Evolutionary conservation across 2,113 vertebrate species (phyloP), one percentile per base, ranked within the genome.

Genomic region (Panthera uncia): DNA sequence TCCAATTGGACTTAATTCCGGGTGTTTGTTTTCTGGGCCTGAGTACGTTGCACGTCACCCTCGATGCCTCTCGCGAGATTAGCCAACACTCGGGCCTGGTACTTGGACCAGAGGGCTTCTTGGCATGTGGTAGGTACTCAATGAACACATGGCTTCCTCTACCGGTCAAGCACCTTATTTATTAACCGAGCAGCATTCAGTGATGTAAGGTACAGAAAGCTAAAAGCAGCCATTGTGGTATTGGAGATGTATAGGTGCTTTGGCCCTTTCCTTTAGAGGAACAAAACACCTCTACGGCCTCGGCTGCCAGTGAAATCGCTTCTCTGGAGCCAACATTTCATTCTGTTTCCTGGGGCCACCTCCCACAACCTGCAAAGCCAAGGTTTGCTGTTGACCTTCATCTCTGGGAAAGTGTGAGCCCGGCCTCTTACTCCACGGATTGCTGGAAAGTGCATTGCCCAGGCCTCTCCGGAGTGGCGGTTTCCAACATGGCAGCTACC

Each of bases 391-490:
- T 10, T 0, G 68, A 25, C 52, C 7, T 86, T n/a, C 10, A 3
- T 4, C 33, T 41, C 63, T 57, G n/a, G 38, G 48, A 27, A 76
- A 31, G 14, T 1, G 1, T 0, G 4, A 79, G 68, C 4, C 50
- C 16, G 7, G 11, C 4, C 1, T 29, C 73, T 15, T 0, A 5
- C 18, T n/a, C 38, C n/a, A 10, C 0, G 5, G 48, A 10, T 29
- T 0, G 23, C 27, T 16, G 31, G 65, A 27, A 31, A 9, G 33
- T 2, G 38, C 19, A 2, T 7, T 14, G n/a, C 29, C 23, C 16
- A 36, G 19, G 45, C 55, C 61, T 85, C 66, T 38, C 61, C 6
- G 63, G 38, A 63, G 25, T 7, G 5, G 19, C 0, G 1, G 2
- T 41, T 10, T 18, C 71, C 63, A 25, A 12, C 48, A 36, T 1